phyloP scores from a whole-genome alignment of 2,888 invertebrate genomes.

The Euclidia mi region DNA sequence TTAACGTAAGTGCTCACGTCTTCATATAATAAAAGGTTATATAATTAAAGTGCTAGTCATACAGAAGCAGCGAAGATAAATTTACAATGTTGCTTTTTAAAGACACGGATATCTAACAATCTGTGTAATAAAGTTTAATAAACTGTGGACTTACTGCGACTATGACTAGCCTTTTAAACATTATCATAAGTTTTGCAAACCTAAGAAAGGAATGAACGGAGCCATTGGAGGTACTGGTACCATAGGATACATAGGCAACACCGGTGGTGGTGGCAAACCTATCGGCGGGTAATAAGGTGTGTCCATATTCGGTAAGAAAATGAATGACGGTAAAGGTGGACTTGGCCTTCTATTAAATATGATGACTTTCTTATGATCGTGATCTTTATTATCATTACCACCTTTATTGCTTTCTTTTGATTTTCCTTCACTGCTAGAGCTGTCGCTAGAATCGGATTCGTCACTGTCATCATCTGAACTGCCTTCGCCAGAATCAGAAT shows the following conservation, averaged over 20 bases:
- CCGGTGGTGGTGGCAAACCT: constrained; percentile 76
- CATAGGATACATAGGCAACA: constrained; percentile 81
- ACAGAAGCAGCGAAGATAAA: not conserved
- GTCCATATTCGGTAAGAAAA: constrained; percentile 80
- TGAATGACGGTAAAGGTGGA: constrained; percentile 80
- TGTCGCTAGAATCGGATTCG: constrained; percentile 20
- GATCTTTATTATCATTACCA: constrained; percentile 51
- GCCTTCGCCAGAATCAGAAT: constrained; percentile 59
- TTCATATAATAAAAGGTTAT: too few species aligned
- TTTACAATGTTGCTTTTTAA: too few species aligned
- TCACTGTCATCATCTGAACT: constrained; percentile 50
- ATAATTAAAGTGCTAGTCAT: too few species aligned
- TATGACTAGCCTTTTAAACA: not conserved
- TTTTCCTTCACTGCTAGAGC: constrained; percentile 16
- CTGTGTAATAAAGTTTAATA: too few species aligned
- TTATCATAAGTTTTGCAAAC: constrained; percentile 45
- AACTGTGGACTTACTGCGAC: too few species aligned
- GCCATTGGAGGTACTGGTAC: constrained; percentile 80
- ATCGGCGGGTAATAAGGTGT: constrained; percentile 82
- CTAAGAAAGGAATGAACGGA: constrained; percentile 57
- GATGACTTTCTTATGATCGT: constrained; percentile 79
- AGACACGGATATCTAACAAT: too few species aligned
- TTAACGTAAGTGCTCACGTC: not conserved
- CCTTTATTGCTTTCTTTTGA: constrained; percentile 13
- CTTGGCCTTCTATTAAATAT: constrained; percentile 78